A percentile compares a stretch with the other conserved stretches of the same genome.
These are phyloP conservation scores for Plestiodon gilberti DNA, from an alignment of 2,113 vertebrate species.

Conservation along the genomic window DNA sequence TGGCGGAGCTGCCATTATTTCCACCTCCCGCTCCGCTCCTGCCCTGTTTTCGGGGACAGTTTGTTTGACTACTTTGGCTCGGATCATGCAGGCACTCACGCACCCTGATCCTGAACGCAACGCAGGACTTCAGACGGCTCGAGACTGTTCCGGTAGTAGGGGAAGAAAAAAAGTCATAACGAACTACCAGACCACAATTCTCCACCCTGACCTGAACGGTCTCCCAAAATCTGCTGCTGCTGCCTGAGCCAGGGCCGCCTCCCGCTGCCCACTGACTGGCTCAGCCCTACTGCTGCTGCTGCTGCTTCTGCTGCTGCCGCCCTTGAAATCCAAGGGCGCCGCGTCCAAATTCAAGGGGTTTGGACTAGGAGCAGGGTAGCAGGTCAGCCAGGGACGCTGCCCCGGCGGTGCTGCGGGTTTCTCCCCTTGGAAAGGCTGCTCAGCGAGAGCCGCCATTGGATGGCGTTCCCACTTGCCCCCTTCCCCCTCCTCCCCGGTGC, in stretches of 20 bases:
- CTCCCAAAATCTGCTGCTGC: neutral
- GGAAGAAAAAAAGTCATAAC: too few relatives aligned
- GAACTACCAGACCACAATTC: neutral
- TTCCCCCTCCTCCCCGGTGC: too few relatives aligned
- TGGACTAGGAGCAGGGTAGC: neutral
- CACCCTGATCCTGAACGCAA: neutral
- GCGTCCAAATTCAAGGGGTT: rapidly evolving
- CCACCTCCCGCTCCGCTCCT: too few relatives aligned
- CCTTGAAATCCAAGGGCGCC: neutral
- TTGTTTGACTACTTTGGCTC: too few relatives aligned
- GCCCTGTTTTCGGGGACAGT: too few relatives aligned
- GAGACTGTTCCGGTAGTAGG: neutral
- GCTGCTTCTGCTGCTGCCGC: too few relatives aligned
- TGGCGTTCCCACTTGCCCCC: too few relatives aligned
- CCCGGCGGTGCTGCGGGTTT: neutral
- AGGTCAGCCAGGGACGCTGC: neutral
- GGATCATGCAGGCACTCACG: neutral
- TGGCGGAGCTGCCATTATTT: neutral
- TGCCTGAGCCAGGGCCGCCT: neutral
- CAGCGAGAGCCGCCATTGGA: too few relatives aligned
- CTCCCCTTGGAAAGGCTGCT: neutral
- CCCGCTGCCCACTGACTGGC: neutral
- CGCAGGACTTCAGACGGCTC: neutral
- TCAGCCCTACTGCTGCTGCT: too few relatives aligned
- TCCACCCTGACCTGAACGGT: neutral